Evolutionary conservation across 92 coral and sea anemone species (phyloP).

Genomic region (Epizoanthus illoricatus): DNA sequence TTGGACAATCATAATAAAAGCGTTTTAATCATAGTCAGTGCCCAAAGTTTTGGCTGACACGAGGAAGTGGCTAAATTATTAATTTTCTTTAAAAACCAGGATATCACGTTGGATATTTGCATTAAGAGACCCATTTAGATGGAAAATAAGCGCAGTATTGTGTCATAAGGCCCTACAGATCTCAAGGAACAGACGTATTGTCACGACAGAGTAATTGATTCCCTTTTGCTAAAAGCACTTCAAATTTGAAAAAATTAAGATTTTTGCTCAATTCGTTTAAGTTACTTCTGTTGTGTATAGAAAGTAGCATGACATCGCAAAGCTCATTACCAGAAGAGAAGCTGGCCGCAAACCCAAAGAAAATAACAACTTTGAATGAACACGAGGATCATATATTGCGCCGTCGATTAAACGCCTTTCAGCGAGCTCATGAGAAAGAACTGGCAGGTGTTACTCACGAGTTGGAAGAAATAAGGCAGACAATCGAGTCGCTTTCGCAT

Average conservation of each 20-base stretch:
- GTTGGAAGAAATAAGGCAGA: conserved; percentile 50
- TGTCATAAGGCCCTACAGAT: background rate
- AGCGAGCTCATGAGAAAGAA: conserved; percentile 47
- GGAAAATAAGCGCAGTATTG: background rate
- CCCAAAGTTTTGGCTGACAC: background rate
- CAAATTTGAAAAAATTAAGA: background rate
- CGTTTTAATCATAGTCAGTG: no score
- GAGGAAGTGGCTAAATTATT: conserved; percentile 15
- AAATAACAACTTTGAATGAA: conserved; percentile 35
- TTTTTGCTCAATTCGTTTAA: background rate
- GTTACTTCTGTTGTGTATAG: background rate
- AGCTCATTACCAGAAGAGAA: background rate
- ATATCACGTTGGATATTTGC: conserved; percentile 19
- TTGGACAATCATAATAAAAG: background rate
- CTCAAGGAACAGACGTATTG: background rate
- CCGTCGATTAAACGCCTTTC: conserved; percentile 28
- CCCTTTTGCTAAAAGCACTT: background rate
- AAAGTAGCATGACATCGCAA: background rate
- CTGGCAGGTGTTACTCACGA: conserved; percentile 39
- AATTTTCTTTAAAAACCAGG: background rate
- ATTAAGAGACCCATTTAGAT: conserved; percentile 3
- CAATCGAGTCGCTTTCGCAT: conserved; percentile 28
- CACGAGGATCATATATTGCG: conserved; percentile 46
- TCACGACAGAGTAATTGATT: background rate
- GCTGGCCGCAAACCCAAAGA: conserved; percentile 23